phyloP scores from a whole-genome alignment of 2,888 invertebrate species.

The Druceiella hillmani region DNA sequence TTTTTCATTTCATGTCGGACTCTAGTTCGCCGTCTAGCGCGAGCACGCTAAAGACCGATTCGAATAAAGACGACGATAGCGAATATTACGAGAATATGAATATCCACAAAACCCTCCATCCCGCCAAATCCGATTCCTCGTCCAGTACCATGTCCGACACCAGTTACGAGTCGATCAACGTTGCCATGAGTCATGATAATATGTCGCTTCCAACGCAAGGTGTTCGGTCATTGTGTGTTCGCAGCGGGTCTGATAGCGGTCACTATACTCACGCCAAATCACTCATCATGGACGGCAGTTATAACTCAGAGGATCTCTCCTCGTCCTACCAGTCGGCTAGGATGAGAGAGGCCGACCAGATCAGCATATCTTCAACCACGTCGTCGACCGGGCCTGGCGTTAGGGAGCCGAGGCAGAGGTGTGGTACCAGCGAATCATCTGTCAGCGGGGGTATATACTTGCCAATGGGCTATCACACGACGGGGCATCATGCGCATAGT shows the following conservation, averaged over 20 bases:
- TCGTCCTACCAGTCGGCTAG: no score
- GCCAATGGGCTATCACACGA: constrained; percentile 55
- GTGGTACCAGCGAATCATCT: constrained; percentile 40
- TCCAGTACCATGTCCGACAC: no score
- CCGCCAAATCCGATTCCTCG: no score
- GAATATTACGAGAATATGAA: no score
- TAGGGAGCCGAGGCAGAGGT: constrained; percentile 38
- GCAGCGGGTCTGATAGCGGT: constrained; percentile 55
- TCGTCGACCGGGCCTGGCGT: constrained; percentile 53
- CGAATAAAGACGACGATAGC: no score
- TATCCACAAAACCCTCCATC: no score
- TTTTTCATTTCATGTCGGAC: no score
- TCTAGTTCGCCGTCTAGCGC: no score
- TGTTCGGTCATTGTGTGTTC: constrained; percentile 31
- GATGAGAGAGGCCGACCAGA: constrained; percentile 56
- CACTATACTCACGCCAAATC: constrained; percentile 47
- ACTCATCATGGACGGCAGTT: constrained; percentile 48
- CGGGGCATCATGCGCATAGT: constrained; percentile 45
- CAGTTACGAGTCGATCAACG: no score
- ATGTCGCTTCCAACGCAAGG: constrained; percentile 25
- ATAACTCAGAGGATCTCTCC: constrained; percentile 51
- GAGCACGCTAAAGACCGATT: no score
- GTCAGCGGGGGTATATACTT: constrained; percentile 34
- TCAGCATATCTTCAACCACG: constrained; percentile 55
- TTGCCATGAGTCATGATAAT: no score